Evolutionary conservation across 1,140 invertebrate species (phyloP), one percentile per base, ranked within the genome.

Genomic region (Drosophila kurseongensis): DNA sequence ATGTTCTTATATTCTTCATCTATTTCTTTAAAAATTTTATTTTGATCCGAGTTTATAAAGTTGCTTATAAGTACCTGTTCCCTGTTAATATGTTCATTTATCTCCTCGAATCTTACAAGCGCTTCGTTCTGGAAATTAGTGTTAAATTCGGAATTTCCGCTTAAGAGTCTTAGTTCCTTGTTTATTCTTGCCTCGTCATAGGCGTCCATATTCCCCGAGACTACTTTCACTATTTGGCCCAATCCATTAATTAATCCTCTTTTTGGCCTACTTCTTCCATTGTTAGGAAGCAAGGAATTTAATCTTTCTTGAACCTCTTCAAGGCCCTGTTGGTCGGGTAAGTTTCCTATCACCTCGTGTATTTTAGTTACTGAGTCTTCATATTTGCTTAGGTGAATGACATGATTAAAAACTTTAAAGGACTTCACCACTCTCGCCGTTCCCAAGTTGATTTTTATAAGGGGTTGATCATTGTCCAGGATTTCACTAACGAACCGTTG

Each of bases 401-500:
- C 10, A 10, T 36, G 14, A 7, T 44, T 16, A 44, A 16, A 16
- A 44, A 7, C 16, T 18, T 36, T 36, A 36, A 36, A 36, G 35
- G 35, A 36, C 9, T 44, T 44, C 6, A 44, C 41, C 41, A 44
- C 41, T 44, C 41, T 44, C 14, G 41, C 41, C 6, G 41, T 44
- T 44, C 14, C 41, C 14, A 44, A 16, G 41, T 18, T 44, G 14
- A 44, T 44, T 44, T 45, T 45, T 18, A 45, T 45, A 18, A 18
- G 16, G 3, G 42, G 42, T 44, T 44, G 16, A 44, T 18, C 42
- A 9, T 44, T 45, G 9, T 45, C 44, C 44, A 45, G 4, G 9
- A 23, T 45, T 45, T 45, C 8, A 12, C 42, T 45, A 23, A 45
- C 44, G 44, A 45, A 12, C 44, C 44, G 44, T 45, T 45, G 42